phyloP scores from a whole-genome alignment of 2,797 vertebrate species.

The Thunnus albacares region DNA sequence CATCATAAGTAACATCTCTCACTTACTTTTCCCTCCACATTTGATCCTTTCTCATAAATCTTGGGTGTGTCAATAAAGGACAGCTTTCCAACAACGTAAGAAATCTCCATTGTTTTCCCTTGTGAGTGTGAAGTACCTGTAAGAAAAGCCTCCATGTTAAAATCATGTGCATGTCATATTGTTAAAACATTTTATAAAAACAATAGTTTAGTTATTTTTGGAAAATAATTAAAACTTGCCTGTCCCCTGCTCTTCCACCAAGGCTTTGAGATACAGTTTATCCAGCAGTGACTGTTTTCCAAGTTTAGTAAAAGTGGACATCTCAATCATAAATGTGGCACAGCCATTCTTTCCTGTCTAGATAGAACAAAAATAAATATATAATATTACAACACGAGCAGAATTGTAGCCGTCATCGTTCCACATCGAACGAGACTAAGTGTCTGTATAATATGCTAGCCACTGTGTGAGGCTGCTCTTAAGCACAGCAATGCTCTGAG shows the following conservation, averaged over 20 bases:
- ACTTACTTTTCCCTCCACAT: too few relatives aligned
- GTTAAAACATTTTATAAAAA: neutral
- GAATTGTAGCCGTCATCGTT: too few relatives aligned
- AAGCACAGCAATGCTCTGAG: too few relatives aligned
- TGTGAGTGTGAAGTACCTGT: conserved; percentile 47
- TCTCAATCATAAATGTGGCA: conserved; percentile 45
- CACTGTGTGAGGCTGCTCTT: too few relatives aligned
- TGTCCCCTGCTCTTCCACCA: conserved; percentile 76
- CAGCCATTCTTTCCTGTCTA: conserved; percentile 67
- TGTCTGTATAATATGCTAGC: too few relatives aligned
- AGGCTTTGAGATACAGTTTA: conserved; percentile 10
- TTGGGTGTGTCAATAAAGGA: too few relatives aligned
- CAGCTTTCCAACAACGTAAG: conserved; percentile 68
- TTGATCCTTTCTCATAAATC: too few relatives aligned
- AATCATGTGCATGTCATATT: too few relatives aligned
- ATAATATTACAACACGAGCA: neutral
- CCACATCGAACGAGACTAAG: too few relatives aligned
- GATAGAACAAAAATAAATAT: neutral
- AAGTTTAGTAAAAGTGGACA: conserved; percentile 50
- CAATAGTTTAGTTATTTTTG: too few relatives aligned
- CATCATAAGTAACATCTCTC: too few relatives aligned
- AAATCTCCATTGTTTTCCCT: conserved; percentile 10
- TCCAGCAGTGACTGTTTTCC: neutral
- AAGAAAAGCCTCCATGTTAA: neutral
- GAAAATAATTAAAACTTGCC: conserved; percentile 46